Percentiles rank a stretch among this genome's conserved stretches.
Evolutionary conservation across 1,140 invertebrate species (phyloP).

Genomic region (Drosophila nebulosa): DNA sequence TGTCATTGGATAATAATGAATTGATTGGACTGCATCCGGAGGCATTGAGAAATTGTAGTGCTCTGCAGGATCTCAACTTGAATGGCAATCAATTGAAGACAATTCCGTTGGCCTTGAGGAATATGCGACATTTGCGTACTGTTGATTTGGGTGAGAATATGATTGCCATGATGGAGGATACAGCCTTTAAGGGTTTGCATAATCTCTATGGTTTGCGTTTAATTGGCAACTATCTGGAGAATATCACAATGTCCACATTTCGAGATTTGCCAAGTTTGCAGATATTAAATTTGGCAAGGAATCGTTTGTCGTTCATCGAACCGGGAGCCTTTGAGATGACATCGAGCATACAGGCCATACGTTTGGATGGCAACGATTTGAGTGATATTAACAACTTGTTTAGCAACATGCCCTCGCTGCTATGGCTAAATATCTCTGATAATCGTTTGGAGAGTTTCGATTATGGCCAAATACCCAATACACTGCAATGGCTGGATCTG

Average conservation of each 20-base stretch:
- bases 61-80: constrained; percentile 92
- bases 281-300: constrained; percentile 93
- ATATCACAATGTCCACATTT: constrained; percentile 91
- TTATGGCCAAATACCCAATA: constrained; percentile 90
- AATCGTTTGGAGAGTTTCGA: constrained; percentile 95
- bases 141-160: constrained; percentile 93
- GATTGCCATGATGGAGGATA: constrained; percentile 88
- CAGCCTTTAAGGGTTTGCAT: constrained; percentile 90
- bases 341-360: constrained; percentile 90
- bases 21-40: constrained; percentile 89
- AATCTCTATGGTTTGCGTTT: constrained; percentile 90
- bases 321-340: constrained; percentile 91
- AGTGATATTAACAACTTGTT: constrained; percentile 93
- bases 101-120: constrained; percentile 89
- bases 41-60: constrained; percentile 91
- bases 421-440: constrained; percentile 95
- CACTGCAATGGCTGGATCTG: constrained; percentile 93
- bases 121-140: constrained; percentile 88
- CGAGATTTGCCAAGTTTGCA: constrained; percentile 90
- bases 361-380: constrained; percentile 92
- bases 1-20: constrained; percentile 91
- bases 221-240: constrained; percentile 93
- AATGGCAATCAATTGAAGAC: constrained; percentile 90
- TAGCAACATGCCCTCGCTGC: constrained; percentile 89
- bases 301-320: constrained; percentile 90